Evolutionary conservation across 2,797 vertebrate species (phyloP).

Genomic region (Bucorvus abyssinicus): DNA sequence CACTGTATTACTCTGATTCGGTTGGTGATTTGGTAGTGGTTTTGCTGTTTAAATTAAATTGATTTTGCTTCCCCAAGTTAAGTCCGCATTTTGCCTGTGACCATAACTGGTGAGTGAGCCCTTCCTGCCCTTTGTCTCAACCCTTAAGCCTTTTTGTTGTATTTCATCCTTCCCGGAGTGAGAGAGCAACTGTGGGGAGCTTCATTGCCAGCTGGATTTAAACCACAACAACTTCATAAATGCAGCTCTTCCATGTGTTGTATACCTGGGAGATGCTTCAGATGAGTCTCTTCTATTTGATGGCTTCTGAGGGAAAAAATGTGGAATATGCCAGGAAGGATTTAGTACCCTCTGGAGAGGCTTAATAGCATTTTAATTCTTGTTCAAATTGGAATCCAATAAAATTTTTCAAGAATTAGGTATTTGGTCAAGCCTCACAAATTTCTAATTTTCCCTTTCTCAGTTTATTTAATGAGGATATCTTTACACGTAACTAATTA

Average conservation of each 20-base stretch:
- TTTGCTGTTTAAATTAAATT: no score
- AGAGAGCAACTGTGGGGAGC: no score
- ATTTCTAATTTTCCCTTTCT: constrained; percentile 7
- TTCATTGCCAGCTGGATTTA: no score
- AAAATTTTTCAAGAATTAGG: not conserved
- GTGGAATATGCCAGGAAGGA: not conserved
- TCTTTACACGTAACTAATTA: not conserved
- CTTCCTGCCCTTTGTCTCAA: no score
- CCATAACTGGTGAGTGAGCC: no score
- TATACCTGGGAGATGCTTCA: not conserved
- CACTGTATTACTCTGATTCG: no score
- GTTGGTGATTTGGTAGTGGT: no score
- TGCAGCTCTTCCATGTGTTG: not conserved
- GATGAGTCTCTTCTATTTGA: not conserved
- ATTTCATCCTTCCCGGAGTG: no score
- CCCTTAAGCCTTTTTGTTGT: no score
- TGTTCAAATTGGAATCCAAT: not conserved
- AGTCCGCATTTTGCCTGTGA: no score
- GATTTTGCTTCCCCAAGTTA: no score
- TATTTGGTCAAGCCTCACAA: constrained; percentile 21
- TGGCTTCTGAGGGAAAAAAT: not conserved
- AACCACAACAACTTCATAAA: not conserved
- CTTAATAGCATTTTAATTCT: not conserved
- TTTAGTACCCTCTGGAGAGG: not conserved
- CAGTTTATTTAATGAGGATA: not conserved